Conservation (phyloP, 2,797 vertebrate species). For the Macropus fuliginosus region DNA sequence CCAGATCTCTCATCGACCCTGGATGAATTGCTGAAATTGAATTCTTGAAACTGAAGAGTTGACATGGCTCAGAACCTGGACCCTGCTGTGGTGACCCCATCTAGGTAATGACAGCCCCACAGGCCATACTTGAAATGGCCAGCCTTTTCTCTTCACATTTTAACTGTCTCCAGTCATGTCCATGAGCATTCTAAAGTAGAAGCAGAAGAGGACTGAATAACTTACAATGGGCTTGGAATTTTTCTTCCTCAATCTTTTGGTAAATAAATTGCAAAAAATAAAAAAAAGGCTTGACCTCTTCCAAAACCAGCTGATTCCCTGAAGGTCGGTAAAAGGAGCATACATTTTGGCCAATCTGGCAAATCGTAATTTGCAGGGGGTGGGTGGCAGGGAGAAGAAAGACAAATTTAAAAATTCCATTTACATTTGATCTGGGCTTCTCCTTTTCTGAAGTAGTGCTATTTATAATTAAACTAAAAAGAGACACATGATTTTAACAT, state of each 20-base stretch:
- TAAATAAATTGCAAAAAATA: conserved; percentile 12
- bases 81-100: background rate
- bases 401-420: background rate
- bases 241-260: conserved; percentile 11
- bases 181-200: background rate
- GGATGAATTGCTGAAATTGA: background rate
- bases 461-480: background rate
- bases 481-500: background rate
- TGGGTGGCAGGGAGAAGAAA: background rate
- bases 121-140: conserved; percentile 6
- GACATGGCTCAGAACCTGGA: conserved; percentile 1
- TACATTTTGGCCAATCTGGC: conserved; percentile 4
- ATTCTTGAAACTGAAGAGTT: conserved; percentile 1
- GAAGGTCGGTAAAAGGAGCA: background rate
- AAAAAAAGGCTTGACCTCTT: background rate
- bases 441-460: conserved; percentile 10
- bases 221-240: background rate
- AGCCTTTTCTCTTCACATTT: background rate
- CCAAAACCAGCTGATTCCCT: background rate
- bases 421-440: background rate
- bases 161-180: background rate
- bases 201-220: conserved; percentile 14
- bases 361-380: background rate
- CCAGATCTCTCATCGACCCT: background rate
- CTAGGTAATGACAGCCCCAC: background rate